Conservation (phyloP, 2,888 invertebrate species). For the Leucoptera coffeella region DNA sequence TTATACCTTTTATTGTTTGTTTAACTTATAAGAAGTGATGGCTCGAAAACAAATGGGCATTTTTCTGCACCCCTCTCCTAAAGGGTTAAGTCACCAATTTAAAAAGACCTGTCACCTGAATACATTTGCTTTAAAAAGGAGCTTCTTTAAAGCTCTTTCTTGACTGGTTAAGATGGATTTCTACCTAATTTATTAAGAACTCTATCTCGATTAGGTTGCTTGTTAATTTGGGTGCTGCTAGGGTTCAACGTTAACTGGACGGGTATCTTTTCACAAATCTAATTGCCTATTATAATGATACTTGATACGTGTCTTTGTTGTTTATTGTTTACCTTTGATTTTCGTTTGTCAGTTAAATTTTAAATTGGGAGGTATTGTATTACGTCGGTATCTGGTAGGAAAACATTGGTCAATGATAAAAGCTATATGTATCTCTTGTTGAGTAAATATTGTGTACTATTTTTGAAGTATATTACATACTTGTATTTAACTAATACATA, state of each 20-base stretch:
- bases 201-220: background rate
- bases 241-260: background rate
- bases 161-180: background rate
- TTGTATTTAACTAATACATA: too few species aligned
- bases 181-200: background rate
- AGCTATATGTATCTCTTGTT: too few species aligned
- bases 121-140: too few species aligned
- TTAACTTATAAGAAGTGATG: constrained; percentile 38
- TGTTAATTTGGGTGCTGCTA: too few species aligned
- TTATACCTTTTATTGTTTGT: constrained; percentile 45
- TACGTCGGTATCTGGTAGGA: too few species aligned
- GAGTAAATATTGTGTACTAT: too few species aligned
- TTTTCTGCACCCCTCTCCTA: constrained; percentile 1
- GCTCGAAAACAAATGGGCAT: constrained; percentile 36
- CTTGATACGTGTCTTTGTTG: constrained; percentile 21
- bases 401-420: too few species aligned
- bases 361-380: too few species aligned
- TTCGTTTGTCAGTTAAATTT: constrained; percentile 1
- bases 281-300: constrained; percentile 50
- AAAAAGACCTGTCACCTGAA: constrained; percentile 8
- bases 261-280: constrained; percentile 21
- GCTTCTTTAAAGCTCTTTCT: background rate
- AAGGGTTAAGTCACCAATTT: constrained; percentile 10
- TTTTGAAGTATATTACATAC: too few species aligned
- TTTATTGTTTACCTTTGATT: constrained; percentile 1